These are phyloP conservation scores for Melospiza georgiana DNA, from an alignment of 2,113 vertebrate species.

Conservation along the genomic window DNA sequence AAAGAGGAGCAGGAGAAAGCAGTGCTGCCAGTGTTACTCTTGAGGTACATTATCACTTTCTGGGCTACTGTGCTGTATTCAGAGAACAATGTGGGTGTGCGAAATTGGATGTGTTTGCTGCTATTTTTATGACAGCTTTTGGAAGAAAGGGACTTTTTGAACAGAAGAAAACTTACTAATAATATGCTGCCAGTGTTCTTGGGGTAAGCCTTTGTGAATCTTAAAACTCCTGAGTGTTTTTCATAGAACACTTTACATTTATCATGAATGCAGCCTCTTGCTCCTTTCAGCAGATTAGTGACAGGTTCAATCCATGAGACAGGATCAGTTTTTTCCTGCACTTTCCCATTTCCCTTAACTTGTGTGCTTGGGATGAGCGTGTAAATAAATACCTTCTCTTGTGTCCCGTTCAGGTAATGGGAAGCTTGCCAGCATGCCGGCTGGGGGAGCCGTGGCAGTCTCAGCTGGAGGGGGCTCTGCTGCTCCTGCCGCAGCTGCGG, in stretches of 20 bases:
- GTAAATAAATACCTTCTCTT: background rate
- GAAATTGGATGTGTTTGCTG: background rate
- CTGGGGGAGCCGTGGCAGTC: conserved; percentile 86
- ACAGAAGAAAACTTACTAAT: background rate
- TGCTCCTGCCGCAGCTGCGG: conserved; percentile 80
- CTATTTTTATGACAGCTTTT: background rate
- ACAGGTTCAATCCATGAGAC: background rate
- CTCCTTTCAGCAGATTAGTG: background rate
- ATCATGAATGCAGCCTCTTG: background rate
- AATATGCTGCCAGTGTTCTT: background rate
- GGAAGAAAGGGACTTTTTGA: background rate
- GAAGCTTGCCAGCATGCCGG: conserved; percentile 90
- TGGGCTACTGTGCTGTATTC: background rate
- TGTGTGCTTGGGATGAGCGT: background rate
- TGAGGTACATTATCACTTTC: background rate
- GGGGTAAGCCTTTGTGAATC: background rate
- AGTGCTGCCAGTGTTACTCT: background rate
- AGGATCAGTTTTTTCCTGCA: no score
- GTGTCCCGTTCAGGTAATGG: conserved; percentile 77
- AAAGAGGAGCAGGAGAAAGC: rapidly evolving
- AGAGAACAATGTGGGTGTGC: background rate
- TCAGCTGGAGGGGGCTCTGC: conserved; percentile 79
- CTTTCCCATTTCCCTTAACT: background rate
- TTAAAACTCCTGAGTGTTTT: background rate
- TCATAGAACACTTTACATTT: background rate